Conservation (phyloP, 2,797 vertebrate species). For the Rhadinocentrus ornatus region DNA sequence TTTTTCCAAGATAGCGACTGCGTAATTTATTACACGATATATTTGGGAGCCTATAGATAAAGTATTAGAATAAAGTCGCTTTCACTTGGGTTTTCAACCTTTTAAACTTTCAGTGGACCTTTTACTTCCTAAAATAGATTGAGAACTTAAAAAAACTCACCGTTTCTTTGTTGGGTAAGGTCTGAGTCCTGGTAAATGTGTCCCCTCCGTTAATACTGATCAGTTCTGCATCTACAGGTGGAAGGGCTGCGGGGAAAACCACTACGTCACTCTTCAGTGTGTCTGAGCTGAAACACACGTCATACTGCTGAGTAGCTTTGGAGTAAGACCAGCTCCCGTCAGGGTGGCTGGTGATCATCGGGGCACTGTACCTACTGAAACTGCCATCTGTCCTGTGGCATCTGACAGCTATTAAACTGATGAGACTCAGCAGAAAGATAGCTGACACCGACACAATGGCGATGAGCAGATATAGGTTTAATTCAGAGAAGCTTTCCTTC, state of each 20-base stretch:
- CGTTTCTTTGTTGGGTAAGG: conserved; percentile 19
- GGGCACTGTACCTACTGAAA: conserved; percentile 49
- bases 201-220: conserved; percentile 60
- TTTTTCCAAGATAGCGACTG: too few species aligned
- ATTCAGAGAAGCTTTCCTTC: neutral
- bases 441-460: conserved; percentile 58
- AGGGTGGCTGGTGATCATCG: conserved; percentile 34
- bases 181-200: conserved; percentile 42
- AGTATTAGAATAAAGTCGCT: too few species aligned
- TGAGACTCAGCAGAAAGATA: conserved; percentile 56
- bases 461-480: neutral
- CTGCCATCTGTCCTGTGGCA: conserved; percentile 47
- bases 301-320: conserved; percentile 75
- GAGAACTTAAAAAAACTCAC: conserved; percentile 13
- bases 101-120: neutral
- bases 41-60: too few species aligned
- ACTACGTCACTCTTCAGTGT: conserved; percentile 52
- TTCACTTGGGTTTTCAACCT: neutral
- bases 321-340: conserved; percentile 49
- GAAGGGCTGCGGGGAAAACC: conserved; percentile 9
- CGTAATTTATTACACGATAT: too few species aligned
- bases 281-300: conserved; percentile 75
- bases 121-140: neutral
- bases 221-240: conserved; percentile 45
- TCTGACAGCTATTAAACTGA: conserved; percentile 54